Evolutionary conservation across 1,140 invertebrate species (phyloP).

Genomic region (Drosophila lacteicornis): DNA sequence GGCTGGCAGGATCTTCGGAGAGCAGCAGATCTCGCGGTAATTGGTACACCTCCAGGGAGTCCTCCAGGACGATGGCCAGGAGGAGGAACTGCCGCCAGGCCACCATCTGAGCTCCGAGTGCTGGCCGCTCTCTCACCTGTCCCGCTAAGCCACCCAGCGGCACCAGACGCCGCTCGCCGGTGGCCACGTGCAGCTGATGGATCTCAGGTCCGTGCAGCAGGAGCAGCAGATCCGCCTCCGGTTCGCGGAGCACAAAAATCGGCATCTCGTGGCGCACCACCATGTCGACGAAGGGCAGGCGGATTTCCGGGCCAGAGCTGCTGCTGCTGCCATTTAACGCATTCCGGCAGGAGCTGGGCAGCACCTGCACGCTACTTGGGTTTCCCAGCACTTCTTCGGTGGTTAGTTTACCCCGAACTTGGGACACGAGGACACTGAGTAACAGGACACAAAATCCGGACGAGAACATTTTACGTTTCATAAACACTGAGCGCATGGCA

Average conservation of each 20-base stretch:
- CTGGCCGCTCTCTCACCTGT: slow-evolving; percentile 18
- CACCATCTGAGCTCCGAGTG: slow-evolving; percentile 53
- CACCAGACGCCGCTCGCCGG: slow-evolving; percentile 55
- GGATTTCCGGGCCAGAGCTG: slow-evolving; percentile 55
- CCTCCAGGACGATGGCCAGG: slow-evolving; percentile 59
- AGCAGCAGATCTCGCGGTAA: slow-evolving; percentile 43
- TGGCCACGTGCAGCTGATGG: slow-evolving; percentile 57
- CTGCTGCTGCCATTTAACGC: slow-evolving; percentile 48
- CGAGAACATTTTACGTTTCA: slow-evolving; percentile 29
- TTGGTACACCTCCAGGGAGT: slow-evolving; percentile 72
- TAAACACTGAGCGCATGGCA: background rate
- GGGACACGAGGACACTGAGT: slow-evolving; percentile 5
- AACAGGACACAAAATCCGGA: background rate
- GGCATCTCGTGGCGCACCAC: slow-evolving; percentile 51
- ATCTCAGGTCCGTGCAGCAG: slow-evolving; percentile 71
- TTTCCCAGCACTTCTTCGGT: background rate
- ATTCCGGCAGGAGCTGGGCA: slow-evolving; percentile 54
- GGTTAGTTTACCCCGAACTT: background rate
- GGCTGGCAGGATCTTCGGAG: slow-evolving; percentile 20
- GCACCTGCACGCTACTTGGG: slow-evolving; percentile 3
- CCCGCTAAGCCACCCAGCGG: slow-evolving; percentile 59
- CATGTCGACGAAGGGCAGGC: slow-evolving; percentile 75
- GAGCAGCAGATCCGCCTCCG: slow-evolving; percentile 47
- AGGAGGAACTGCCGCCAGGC: slow-evolving; percentile 67
- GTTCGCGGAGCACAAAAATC: slow-evolving; percentile 60